Base-by-base conservation (phyloP, 2,113 vertebrate species). In the Petromus typicus region DNA sequence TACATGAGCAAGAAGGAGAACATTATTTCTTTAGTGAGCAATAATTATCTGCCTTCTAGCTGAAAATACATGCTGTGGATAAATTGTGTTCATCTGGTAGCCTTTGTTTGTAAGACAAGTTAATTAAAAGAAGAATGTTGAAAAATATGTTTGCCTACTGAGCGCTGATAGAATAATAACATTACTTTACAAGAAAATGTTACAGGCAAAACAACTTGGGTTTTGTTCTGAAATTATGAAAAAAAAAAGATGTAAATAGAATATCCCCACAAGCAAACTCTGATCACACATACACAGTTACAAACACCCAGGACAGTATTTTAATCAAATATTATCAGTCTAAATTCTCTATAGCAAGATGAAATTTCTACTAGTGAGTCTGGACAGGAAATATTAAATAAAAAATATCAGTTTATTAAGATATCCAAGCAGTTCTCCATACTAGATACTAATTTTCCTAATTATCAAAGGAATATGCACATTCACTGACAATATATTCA, bases 101-200 rank as follows among this genome's bases (percentile, higher is more conserved):
- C 34, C 96, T 98, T 97, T 98, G 94, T 98, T 97, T 98, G 96
- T 97, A 96, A 96, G 97, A 98, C 93, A 98, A 98, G 95, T 97
- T 98, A 98, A 98, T 98, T 98, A 98, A 98, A 98, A 98, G 91
- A 97, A 83, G 94, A 97, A 98, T 97, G 94, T 51, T 97, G 96
- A 98, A 98, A 98, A 98, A 98, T 96, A 97, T 92, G 86, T 98
- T 95, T 97, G 95, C 96, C 93, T 91, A 97, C 86, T 96, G 95
- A 96, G 95, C 96, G 81, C 30, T 98, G 98, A 97, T 95, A 86
- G 81, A 97, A 76, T 97, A 98, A 97, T 97, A 97, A 94, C 97
- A 97, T 97, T 97, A 95, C 22, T 97, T 98, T 95, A 96, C 73
- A 97, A 97, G 86, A 98, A 98, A 97, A 95, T 48, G 97, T 96